Conservation (phyloP, 2,113 vertebrate species). For the Emydocephalus ijimae region DNA sequence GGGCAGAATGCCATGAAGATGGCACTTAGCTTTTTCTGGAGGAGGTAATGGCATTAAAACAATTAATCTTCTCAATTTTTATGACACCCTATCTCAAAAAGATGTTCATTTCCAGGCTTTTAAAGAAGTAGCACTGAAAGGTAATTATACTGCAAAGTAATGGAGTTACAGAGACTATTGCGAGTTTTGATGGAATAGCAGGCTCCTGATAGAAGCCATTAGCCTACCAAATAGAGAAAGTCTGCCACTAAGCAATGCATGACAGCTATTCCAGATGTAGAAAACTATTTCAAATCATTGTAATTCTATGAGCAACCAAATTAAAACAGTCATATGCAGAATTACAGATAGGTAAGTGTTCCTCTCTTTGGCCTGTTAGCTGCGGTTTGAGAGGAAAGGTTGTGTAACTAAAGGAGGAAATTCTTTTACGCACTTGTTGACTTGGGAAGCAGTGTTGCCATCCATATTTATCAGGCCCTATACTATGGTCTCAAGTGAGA, state of each 20-base stretch:
- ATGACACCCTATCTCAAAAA: conserved; percentile 49
- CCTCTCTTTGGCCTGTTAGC: neutral
- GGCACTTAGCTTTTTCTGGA: conserved; percentile 13
- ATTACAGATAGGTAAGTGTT: conserved; percentile 14
- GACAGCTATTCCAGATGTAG: conserved; percentile 57
- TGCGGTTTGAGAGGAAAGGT: conserved; percentile 1
- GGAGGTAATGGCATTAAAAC: conserved; percentile 20
- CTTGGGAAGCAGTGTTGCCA: neutral
- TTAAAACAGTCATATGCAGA: conserved; percentile 31
- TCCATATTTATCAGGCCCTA: neutral
- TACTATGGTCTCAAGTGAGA: neutral
- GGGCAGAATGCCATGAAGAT: neutral
- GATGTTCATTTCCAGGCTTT: conserved; percentile 57
- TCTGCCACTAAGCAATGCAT: conserved; percentile 53
- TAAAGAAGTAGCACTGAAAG: conserved; percentile 52
- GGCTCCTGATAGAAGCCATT: conserved; percentile 51
- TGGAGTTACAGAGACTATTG: conserved; percentile 42
- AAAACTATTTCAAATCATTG: conserved; percentile 53
- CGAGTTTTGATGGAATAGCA: conserved; percentile 49
- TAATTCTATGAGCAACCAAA: conserved; percentile 27
- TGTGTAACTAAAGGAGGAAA: neutral
- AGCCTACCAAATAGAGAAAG: conserved; percentile 32
- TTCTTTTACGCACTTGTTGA: neutral
- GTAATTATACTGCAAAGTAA: conserved; percentile 67
- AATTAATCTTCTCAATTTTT: conserved; percentile 37